Conservation (phyloP, 2,113 vertebrate genomes). For the Microtus montanus region DNA sequence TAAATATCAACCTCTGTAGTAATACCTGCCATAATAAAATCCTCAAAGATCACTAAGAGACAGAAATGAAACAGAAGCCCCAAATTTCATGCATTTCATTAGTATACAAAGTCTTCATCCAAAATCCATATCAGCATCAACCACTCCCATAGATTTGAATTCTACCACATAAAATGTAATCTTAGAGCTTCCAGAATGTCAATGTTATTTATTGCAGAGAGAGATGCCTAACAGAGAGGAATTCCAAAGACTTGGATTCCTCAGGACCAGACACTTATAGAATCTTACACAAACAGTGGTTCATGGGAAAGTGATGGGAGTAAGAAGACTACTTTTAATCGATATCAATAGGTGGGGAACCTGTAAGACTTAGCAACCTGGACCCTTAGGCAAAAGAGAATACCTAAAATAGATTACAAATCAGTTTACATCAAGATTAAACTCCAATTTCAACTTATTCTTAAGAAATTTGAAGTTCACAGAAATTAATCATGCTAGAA, state of each 20-base stretch:
- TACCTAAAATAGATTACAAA: slow-evolving; percentile 26
- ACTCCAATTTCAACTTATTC: slow-evolving; percentile 1
- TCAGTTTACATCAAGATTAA: slow-evolving; percentile 56
- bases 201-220: slow-evolving; percentile 53
- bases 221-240: slow-evolving; percentile 9
- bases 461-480: slow-evolving; percentile 35
- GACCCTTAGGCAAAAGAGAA: slow-evolving; percentile 10
- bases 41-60: slow-evolving; percentile 50
- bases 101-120: slow-evolving; percentile 25
- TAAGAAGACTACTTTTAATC: background rate
- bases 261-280: background rate
- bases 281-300: background rate
- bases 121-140: slow-evolving; percentile 58
- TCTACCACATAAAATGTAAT: slow-evolving; percentile 57
- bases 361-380: slow-evolving; percentile 46
- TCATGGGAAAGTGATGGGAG: background rate
- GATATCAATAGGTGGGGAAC: background rate
- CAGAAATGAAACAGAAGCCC: slow-evolving; percentile 8
- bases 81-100: slow-evolving; percentile 48
- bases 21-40: background rate
- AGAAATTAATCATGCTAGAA: background rate
- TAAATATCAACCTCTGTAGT: slow-evolving; percentile 42
- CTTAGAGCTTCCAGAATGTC: slow-evolving; percentile 25
- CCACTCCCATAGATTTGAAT: slow-evolving; percentile 58
- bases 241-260: background rate